Evolutionary conservation across 2,113 vertebrate species (phyloP), one percentile per base, ranked within the genome.

Genomic region (Antechinus stuartii): DNA sequence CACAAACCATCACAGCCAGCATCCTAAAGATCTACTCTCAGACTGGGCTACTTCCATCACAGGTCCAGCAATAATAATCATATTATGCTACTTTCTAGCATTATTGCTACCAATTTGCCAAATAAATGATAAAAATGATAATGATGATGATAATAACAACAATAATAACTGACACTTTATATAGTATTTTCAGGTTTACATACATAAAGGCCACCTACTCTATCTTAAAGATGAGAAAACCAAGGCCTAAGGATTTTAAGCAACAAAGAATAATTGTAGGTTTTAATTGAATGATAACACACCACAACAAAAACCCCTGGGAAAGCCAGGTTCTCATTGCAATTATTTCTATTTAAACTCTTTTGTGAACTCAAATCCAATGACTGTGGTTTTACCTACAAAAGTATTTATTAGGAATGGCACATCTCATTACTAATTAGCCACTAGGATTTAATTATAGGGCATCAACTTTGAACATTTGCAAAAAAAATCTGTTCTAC

Each of bases 391-490:
- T 90, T 91, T n/a, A 95, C 53, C 56, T 93, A 89, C 22, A 11
- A 90, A 27, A 22, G 23, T 92, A n/a, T 95, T 95, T 89, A 96
- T 46, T 49, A 94, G 57, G 23, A 94, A 91, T 11, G 91, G 3
- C 22, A 68, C 68, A 95, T 24, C 93, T 96, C 5, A 92, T 42
- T 26, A 61, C 61, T 4, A 3, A 57, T 92, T 94, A 92, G 90
- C 52, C 93, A 95, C 68, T 50, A 90, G 30, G 50, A 76, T 93
- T 94, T 84, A 84, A 84, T 84, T 42, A 84, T 84, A 92, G 2
- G 61, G 2, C 26, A 46, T 91, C 91, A 11, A 91, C 89, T 95
- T 91, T 97, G 52, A 97, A n/a, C 90, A 92, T 26, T 76, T 96
- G 14, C 90, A 92, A 50, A 16, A 97, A 92, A 42, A 92, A 91